A percentile compares a stretch with the other conserved stretches of the same genome.
phyloP scores from a whole-genome alignment of 2,797 vertebrate genomes.

The Hemitrygon akajei region DNA sequence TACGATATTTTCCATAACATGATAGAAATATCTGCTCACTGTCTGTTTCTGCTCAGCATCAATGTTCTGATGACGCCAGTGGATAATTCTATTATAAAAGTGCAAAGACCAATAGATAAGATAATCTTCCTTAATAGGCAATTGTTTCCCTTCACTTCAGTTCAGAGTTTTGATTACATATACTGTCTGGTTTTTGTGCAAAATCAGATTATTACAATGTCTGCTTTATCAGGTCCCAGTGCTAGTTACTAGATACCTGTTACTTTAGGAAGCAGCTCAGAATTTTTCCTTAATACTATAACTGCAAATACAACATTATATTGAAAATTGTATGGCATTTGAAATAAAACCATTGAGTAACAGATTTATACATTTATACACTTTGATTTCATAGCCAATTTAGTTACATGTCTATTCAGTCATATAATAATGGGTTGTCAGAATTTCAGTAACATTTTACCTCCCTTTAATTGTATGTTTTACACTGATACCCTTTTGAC shows the following conservation, averaged over 20 bases:
- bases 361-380: neutral
- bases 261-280: neutral
- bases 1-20: neutral
- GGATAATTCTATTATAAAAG: slow-evolving; percentile 20
- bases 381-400: neutral
- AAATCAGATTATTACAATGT: slow-evolving; percentile 7
- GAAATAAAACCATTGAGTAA: neutral
- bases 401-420: neutral
- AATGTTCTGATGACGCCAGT: slow-evolving; percentile 18
- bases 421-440: neutral
- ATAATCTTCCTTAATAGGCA: slow-evolving; percentile 24
- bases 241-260: neutral
- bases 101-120: neutral
- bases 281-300: neutral
- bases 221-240: neutral
- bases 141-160: neutral
- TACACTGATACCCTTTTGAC: neutral
- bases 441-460: neutral
- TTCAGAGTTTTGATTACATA: neutral
- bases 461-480: slow-evolving; percentile 5
- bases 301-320: neutral
- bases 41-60: neutral
- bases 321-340: slow-evolving; percentile 21
- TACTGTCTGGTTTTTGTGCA: neutral
- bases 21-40: neutral